phyloP scores from a whole-genome alignment of 2,888 invertebrate genomes.

The Ecliptopera silaceata region DNA sequence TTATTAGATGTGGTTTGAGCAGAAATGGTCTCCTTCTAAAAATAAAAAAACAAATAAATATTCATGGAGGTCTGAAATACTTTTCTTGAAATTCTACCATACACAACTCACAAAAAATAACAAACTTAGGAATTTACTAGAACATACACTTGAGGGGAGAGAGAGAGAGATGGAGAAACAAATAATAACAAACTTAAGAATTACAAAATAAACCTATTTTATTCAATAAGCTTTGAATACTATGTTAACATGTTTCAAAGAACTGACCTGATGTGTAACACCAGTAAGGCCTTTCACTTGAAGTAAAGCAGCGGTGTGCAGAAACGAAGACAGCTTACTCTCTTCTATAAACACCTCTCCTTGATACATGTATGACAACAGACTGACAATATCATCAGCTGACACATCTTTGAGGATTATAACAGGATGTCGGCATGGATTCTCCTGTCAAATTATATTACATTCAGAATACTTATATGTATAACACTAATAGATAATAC shows the following conservation, averaged over 20 bases:
- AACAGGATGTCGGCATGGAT: slow-evolving; percentile 88
- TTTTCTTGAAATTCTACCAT: no score
- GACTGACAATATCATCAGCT: slow-evolving; percentile 85
- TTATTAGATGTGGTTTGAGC: slow-evolving; percentile 72
- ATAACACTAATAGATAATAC: no score
- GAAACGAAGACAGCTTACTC: slow-evolving; percentile 85
- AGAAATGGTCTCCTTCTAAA: slow-evolving; percentile 72
- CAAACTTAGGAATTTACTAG: no score
- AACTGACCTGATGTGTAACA: slow-evolving; percentile 75
- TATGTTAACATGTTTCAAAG: no score
- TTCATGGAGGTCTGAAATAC: no score
- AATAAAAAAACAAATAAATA: slow-evolving; percentile 22
- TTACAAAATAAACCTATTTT: no score
- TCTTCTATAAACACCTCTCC: slow-evolving; percentile 88
- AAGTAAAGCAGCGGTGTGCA: slow-evolving; percentile 86
- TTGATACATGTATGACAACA: slow-evolving; percentile 88
- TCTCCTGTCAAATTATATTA: slow-evolving; percentile 76
- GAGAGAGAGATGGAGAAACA: no score
- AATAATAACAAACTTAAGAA: no score
- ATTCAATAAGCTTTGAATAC: no score
- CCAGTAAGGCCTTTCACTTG: slow-evolving; percentile 87
- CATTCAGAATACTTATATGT: neutral
- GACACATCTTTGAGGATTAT: slow-evolving; percentile 88
- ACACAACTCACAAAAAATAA: no score
- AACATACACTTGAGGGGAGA: no score